Conservation (phyloP, 2,888 invertebrate genomes). For the Pediacus dermestoides region DNA sequence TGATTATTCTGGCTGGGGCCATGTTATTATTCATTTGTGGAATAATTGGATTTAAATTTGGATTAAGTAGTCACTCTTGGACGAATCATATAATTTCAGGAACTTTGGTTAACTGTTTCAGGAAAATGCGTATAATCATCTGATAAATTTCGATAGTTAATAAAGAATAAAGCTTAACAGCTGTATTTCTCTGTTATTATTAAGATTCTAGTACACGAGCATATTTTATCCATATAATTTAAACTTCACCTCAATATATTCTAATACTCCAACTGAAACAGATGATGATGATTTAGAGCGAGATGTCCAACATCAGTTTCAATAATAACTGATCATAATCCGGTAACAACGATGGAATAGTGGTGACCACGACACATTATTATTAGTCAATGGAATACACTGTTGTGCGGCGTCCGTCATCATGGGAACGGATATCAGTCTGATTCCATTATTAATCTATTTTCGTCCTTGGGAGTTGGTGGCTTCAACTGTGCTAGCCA, state of each 20-base stretch:
- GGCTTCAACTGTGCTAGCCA: constrained; percentile 12
- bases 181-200: no score
- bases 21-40: no score
- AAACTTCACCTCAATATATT: constrained; percentile 8
- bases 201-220: no score
- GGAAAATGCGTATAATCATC: no score
- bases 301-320: constrained; percentile 14
- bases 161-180: no score
- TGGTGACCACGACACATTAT: constrained; percentile 12
- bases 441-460: constrained; percentile 16
- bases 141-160: no score
- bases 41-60: no score
- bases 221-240: constrained; percentile 3
- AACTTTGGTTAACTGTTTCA: no score
- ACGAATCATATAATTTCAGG: no score
- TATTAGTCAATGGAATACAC: constrained; percentile 14
- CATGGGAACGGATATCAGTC: constrained; percentile 13
- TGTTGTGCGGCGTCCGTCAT: constrained; percentile 12
- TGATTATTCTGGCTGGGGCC: no score
- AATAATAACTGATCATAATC: constrained; percentile 15
- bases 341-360: not conserved
- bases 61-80: no score
- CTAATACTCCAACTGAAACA: constrained; percentile 8
- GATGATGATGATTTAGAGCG: constrained; percentile 17
- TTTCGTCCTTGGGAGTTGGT: constrained; percentile 8